phyloP scores from a whole-genome alignment of 2,113 vertebrate genomes.

The Plestiodon gilberti region DNA sequence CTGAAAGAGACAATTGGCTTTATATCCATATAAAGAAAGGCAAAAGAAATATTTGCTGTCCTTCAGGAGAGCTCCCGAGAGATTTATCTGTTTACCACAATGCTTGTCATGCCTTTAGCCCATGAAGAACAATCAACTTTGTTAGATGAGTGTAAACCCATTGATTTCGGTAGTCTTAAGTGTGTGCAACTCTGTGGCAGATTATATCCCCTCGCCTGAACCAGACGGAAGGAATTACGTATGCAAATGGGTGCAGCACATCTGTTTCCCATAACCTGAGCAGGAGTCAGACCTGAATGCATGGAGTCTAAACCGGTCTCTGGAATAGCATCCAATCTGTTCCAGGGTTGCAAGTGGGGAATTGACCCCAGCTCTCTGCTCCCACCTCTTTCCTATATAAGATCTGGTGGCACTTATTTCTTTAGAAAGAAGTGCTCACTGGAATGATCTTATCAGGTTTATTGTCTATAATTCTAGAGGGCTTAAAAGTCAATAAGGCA shows the following conservation, averaged over 20 bases:
- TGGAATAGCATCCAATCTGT: neutral
- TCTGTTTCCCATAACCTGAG: neutral
- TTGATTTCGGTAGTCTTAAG: neutral
- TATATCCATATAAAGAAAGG: neutral
- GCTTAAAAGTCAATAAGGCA: neutral
- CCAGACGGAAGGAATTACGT: neutral
- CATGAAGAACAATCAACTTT: neutral
- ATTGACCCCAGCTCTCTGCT: neutral
- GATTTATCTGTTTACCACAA: neutral
- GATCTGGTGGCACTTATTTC: conserved; percentile 6
- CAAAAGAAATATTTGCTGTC: neutral
- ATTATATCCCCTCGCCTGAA: neutral
- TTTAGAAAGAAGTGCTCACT: neutral
- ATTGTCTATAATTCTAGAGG: neutral
- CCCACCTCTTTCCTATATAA: neutral
- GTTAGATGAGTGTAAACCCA: neutral
- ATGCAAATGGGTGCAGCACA: neutral
- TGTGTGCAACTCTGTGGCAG: too few species aligned
- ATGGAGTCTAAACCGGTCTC: too few species aligned
- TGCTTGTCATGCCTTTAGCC: conserved; percentile 16
- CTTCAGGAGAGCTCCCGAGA: neutral
- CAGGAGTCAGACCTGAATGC: neutral
- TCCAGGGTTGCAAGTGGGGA: neutral
- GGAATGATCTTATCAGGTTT: neutral
- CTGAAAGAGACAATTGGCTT: neutral